phyloP scores from a whole-genome alignment of 1,140 invertebrate genomes.

The Drosophila biarmipes region DNA sequence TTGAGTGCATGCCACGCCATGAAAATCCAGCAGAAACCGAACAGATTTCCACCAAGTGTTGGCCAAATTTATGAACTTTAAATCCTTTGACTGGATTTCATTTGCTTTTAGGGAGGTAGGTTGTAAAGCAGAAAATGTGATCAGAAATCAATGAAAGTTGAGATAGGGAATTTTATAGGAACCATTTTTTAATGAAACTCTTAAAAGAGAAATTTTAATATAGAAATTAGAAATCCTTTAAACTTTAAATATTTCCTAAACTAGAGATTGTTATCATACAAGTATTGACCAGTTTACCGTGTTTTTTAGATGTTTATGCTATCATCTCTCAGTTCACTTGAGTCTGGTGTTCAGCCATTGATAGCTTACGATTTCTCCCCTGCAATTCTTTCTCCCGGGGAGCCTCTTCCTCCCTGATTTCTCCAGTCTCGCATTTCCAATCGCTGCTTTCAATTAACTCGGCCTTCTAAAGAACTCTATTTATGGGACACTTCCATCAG shows the following conservation, averaged over 20 bases:
- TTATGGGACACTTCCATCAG: constrained; percentile 73
- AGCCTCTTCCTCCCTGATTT: constrained; percentile 17
- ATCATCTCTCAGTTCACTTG: neutral
- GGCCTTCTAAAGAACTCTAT: constrained; percentile 57
- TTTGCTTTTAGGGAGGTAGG: neutral
- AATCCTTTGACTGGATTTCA: neutral
- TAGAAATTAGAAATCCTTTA: too few species aligned
- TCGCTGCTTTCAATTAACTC: constrained; percentile 51
- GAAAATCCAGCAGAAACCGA: constrained; percentile 45
- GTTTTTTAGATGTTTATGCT: neutral
- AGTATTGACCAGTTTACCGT: neutral
- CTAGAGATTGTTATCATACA: too few species aligned
- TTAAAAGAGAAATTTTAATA: too few species aligned
- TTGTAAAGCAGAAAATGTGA: neutral
- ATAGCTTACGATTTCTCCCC: neutral
- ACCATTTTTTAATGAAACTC: too few species aligned
- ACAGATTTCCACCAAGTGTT: constrained; percentile 40
- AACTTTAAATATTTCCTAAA: too few species aligned
- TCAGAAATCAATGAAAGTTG: neutral
- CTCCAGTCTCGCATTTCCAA: constrained; percentile 25
- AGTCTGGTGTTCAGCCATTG: neutral
- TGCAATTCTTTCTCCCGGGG: neutral
- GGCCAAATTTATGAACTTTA: constrained; percentile 39
- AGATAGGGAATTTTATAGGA: too few species aligned
- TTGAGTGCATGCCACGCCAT: constrained; percentile 78